Percentiles rank a stretch among this genome's conserved stretches.
phyloP scores from a whole-genome alignment of 1,140 invertebrate species.

The Pseudomyrmex cubaensis region DNA sequence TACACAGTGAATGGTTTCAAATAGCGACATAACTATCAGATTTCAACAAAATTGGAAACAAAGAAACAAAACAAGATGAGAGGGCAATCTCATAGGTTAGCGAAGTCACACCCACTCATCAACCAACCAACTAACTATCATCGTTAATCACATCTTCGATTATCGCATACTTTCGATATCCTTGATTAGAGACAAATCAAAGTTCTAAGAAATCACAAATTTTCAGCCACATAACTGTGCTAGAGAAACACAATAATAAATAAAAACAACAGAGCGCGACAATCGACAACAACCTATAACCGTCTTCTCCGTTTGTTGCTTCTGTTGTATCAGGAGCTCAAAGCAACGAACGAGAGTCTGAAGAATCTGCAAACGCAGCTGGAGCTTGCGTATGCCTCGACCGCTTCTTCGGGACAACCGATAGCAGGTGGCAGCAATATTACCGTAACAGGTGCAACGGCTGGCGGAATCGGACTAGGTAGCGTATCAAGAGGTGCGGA shows the following conservation, averaged over 20 bases:
- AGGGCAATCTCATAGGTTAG: constrained; percentile 66
- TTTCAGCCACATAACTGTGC: constrained; percentile 51
- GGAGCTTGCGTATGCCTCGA: constrained; percentile 90
- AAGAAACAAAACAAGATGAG: constrained; percentile 35
- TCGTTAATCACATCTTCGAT: constrained; percentile 62
- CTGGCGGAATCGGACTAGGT: constrained; percentile 83
- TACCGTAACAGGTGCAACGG: constrained; percentile 83
- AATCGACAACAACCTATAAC: constrained; percentile 67
- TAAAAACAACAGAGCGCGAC: constrained; percentile 35
- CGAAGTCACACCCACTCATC: constrained; percentile 51
- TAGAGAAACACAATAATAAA: constrained; percentile 65
- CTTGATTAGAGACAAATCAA: constrained; percentile 51
- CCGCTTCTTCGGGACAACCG: constrained; percentile 83
- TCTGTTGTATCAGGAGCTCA: constrained; percentile 89
- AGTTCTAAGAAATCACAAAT: constrained; percentile 40
- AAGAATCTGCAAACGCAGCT: constrained; percentile 91
- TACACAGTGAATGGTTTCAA: constrained; percentile 10
- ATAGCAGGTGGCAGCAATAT: constrained; percentile 80
- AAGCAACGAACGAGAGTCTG: constrained; percentile 92
- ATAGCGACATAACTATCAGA: neutral
- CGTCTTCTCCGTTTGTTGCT: constrained; percentile 77
- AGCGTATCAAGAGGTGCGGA: constrained; percentile 66
- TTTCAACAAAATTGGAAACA: constrained; percentile 19
- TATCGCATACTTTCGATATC: constrained; percentile 66
- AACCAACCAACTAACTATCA: constrained; percentile 3